Evolutionary conservation across 2,113 vertebrate species (phyloP).

Genomic region (Melanotaenia duboulayi): DNA sequence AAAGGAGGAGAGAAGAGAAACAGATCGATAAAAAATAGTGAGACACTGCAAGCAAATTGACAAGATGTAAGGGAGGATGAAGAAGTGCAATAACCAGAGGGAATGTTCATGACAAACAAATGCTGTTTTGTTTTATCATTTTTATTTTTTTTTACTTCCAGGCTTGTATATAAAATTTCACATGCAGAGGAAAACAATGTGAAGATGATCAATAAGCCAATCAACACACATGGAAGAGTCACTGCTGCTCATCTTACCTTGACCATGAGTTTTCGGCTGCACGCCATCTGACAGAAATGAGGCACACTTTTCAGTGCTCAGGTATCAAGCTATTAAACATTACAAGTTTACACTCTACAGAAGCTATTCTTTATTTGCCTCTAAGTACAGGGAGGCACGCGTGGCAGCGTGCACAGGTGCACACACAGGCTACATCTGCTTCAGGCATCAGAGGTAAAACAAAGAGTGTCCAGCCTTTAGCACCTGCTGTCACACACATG

Average conservation of each 20-base stretch:
- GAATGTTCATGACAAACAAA: neutral
- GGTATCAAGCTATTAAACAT: conserved; percentile 78
- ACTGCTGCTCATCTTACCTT: conserved; percentile 5
- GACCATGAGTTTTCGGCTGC: conserved; percentile 37
- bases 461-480: conserved; percentile 52
- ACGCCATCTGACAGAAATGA: conserved; percentile 47
- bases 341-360: conserved; percentile 41
- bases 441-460: conserved; percentile 47
- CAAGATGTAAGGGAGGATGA: neutral
- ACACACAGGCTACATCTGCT: conserved; percentile 39
- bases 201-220: conserved; percentile 6
- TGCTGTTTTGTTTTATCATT: too few relatives aligned
- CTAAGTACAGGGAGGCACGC: conserved; percentile 17
- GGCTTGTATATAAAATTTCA: conserved; percentile 26
- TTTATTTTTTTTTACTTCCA: too few relatives aligned
- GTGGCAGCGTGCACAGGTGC: conserved; percentile 8
- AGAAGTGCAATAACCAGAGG: neutral
- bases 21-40: neutral
- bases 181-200: conserved; percentile 9
- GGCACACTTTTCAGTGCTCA: conserved; percentile 64
- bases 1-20: conserved; percentile 14
- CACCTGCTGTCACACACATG: conserved; percentile 70
- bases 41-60: neutral
- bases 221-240: neutral
- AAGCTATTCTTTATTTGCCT: conserved; percentile 35